Evolutionary conservation across 2,797 vertebrate genomes (phyloP).

Genomic region (Tragopan temminckii): DNA sequence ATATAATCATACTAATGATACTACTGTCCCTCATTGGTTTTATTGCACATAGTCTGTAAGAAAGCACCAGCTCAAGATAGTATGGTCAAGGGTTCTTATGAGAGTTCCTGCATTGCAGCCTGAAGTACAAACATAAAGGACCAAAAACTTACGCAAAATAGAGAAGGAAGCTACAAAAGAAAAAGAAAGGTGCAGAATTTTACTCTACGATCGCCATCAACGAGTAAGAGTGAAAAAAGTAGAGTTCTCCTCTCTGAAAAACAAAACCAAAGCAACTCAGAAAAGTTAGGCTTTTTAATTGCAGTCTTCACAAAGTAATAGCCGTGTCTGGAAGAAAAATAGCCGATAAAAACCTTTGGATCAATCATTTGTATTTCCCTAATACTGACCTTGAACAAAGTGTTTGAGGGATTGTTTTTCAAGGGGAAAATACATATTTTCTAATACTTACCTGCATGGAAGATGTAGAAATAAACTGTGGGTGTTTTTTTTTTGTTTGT

Average conservation of each 20-base stretch:
- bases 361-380: background rate
- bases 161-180: background rate
- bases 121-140: background rate
- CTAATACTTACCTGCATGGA: background rate
- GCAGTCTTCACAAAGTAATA: background rate
- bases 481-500: too few relatives aligned
- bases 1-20: rapidly evolving
- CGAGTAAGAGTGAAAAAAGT: background rate
- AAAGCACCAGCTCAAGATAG: background rate
- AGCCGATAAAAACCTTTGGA: background rate
- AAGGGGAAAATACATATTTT: background rate
- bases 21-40: background rate
- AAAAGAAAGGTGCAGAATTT: background rate
- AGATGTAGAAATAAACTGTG: background rate
- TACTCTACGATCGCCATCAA: background rate
- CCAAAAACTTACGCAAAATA: background rate
- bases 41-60: background rate
- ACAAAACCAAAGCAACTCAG: background rate
- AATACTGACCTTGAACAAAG: background rate
- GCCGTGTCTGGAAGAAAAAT: background rate
- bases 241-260: background rate
- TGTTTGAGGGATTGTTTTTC: background rate
- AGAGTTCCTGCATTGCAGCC: background rate
- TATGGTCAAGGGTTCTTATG: background rate
- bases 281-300: background rate